Base-by-base conservation (phyloP, 2,797 vertebrate genomes). In the Sebastes trivittatus region DNA sequence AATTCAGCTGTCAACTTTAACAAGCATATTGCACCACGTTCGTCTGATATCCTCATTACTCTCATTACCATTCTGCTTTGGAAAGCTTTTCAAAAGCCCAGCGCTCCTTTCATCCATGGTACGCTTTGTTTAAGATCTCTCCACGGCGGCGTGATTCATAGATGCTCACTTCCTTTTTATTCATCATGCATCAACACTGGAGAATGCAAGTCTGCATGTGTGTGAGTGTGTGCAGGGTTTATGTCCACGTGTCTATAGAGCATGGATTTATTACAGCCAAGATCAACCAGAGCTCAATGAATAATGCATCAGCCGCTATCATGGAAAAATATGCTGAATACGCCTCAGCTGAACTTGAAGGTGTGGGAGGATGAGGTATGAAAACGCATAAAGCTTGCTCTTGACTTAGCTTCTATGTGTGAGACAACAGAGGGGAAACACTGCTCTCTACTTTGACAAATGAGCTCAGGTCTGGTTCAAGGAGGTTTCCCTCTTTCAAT, bases 251-350 rank as follows among this genome's bases (percentile, higher is more conserved):
- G 80, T 84, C 83, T 80, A 22, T 73, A 75, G 71, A 83, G 32
- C 56, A 61, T 71, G 76, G 78, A 90, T 90, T 92, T 87, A 89
- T 91, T 79, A 82, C 77, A 83, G 83, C 59, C 71, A 55, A 86
- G 79, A 92, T 89, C 88, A 91, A 79, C 80, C 73, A 78, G 64
- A 77, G 58, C 59, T 83, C 77, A 6, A 14, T 92, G 91, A 93
- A 93, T 94, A 90, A 95, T 93, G 89, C 90, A 93, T 90, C 76
- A 72, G 42, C 62, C 64, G 58, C 83, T 88, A 86, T 88, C 82
- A 72, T 75, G 72, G 67, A 84, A 84, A 91, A 87, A 88, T 83
- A 70, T 89, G 88, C 85, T 89, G 89, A 92, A 89, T 86, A 56
- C 14, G 69, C 77, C 63, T 87, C 67, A 70, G 80, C 77, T 86